phyloP scores from a whole-genome alignment of 2,113 vertebrate species.

The Numida meleagris region DNA sequence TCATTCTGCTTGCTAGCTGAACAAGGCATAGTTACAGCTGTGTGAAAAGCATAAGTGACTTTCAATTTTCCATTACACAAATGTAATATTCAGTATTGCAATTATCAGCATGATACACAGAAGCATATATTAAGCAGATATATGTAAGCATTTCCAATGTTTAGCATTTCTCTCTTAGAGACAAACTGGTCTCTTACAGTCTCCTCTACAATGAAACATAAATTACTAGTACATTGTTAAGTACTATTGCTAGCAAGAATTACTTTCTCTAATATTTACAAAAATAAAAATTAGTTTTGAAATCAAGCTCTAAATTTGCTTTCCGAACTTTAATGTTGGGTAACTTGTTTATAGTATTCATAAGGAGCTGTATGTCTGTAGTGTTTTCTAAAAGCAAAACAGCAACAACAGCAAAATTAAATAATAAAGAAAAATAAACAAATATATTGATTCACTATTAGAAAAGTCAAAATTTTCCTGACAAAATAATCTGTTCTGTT shows the following conservation, averaged over 20 bases:
- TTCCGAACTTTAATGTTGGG: not conserved
- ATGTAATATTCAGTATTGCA: not conserved
- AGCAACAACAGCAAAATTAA: not conserved
- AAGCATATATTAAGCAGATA: not conserved
- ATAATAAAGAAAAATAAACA: not conserved
- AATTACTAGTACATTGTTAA: not conserved
- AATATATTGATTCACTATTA: not conserved
- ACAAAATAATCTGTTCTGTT: not conserved
- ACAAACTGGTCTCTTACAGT: not conserved
- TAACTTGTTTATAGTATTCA: not conserved
- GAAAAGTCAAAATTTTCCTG: not conserved
- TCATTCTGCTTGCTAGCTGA: not conserved
- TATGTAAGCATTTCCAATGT: not conserved
- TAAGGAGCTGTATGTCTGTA: not conserved
- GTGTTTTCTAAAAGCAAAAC: not conserved
- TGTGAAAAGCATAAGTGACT: not conserved
- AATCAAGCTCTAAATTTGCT: not conserved
- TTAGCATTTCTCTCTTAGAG: not conserved
- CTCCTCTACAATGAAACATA: not conserved
- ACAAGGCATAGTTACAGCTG: not conserved
- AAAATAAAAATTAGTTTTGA: not conserved
- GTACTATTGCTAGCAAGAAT: not conserved
- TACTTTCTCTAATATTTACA: not conserved
- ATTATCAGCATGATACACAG: not conserved
- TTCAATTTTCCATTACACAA: not conserved